phyloP scores from a whole-genome alignment of 2,888 invertebrate species.

The Microchrysa polita region DNA sequence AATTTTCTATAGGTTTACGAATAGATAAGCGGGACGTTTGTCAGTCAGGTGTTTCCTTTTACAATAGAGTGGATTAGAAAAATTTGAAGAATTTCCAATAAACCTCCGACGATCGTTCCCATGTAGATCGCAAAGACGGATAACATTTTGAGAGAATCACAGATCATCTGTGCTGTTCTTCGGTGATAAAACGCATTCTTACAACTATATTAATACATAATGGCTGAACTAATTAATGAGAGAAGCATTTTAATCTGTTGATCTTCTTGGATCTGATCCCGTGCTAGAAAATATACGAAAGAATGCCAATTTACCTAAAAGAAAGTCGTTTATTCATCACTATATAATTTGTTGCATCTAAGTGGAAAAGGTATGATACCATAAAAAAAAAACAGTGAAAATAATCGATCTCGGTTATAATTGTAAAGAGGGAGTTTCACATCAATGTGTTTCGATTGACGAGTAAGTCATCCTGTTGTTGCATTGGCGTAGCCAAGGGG shows the following conservation, averaged over 20 bases:
- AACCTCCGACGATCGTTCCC: slow-evolving; percentile 14
- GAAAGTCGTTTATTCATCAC: no score
- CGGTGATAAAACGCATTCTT: slow-evolving; percentile 15
- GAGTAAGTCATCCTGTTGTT: no score
- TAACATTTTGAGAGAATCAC: slow-evolving; percentile 4
- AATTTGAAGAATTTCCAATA: slow-evolving; percentile 26
- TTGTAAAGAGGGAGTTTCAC: no score
- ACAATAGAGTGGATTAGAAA: slow-evolving; percentile 19
- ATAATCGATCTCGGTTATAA: no score
- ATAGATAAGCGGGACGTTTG: slow-evolving; percentile 19
- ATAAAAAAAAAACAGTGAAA: no score
- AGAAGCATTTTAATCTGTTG: slow-evolving; percentile 16
- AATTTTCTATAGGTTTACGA: slow-evolving; percentile 12
- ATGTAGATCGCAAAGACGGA: background rate
- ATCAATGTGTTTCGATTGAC: no score
- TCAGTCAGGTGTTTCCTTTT: slow-evolving; percentile 19
- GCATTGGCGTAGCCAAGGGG: no score
- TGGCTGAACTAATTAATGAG: slow-evolving; percentile 29
- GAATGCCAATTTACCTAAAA: no score
- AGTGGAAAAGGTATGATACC: no score
- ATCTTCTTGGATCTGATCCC: background rate
- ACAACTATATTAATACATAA: slow-evolving; percentile 35
- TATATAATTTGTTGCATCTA: no score
- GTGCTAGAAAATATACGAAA: no score
- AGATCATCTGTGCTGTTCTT: slow-evolving; percentile 4